Evolutionary conservation across 2,888 invertebrate genomes (phyloP).

Genomic region (Scaptomyza reducta): DNA sequence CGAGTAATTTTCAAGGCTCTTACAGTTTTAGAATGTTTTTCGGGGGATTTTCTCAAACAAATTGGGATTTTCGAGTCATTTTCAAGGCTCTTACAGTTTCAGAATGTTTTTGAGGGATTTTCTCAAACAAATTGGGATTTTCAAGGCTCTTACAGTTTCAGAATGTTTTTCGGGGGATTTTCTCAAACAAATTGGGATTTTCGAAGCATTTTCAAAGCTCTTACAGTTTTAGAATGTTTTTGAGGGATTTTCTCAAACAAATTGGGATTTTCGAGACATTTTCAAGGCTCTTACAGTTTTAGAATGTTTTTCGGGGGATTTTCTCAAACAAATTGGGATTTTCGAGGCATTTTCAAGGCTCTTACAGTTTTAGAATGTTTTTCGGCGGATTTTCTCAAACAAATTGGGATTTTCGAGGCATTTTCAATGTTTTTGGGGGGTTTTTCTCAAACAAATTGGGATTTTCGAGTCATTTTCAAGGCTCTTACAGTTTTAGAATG

Average conservation of each 20-base stretch:
- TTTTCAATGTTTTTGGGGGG: constrained; percentile 8
- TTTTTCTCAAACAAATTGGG: not conserved
- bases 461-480: not conserved
- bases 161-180: constrained; percentile 4
- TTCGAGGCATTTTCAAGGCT: not conserved
- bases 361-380: constrained; percentile 17
- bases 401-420: not conserved
- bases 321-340: not conserved
- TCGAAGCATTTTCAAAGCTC: not conserved
- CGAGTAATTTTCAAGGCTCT: not conserved
- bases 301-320: constrained; percentile 3
- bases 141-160: constrained; percentile 7
- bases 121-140: not conserved
- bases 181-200: not conserved
- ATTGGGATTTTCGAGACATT: not conserved
- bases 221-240: constrained; percentile 18
- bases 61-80: not conserved
- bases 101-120: constrained; percentile 5
- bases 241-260: not conserved
- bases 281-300: constrained; percentile 11
- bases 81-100: constrained; percentile 11
- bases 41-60: not conserved
- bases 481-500: constrained; percentile 9
- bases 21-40: constrained; percentile 16
- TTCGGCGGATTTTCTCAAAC: not conserved